Conservation (phyloP, 2,888 invertebrate species). For the Eilema griseolum region DNA sequence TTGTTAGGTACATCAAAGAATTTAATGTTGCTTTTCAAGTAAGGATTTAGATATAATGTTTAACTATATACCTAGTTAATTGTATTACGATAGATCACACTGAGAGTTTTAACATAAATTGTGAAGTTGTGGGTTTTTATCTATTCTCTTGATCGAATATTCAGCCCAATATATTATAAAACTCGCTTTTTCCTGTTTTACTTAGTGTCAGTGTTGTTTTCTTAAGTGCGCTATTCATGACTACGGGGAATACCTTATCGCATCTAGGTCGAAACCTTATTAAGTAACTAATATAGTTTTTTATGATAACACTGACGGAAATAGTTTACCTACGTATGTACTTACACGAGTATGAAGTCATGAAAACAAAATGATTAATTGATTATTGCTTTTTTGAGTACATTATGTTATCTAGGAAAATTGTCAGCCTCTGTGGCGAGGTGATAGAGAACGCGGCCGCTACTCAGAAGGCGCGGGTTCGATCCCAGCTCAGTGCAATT, state of each 20-base stretch:
- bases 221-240: not conserved
- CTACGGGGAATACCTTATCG: not conserved
- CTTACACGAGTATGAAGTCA: not conserved
- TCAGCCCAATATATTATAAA: not conserved
- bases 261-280: slow-evolving; percentile 8
- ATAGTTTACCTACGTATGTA: not conserved
- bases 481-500: no score
- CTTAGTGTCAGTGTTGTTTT: not conserved
- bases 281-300: not conserved
- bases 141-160: not conserved
- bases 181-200: not conserved
- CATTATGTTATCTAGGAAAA: no score
- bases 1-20: slow-evolving; percentile 3
- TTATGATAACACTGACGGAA: not conserved
- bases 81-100: no score
- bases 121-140: not conserved
- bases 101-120: no score
- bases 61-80: no score
- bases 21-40: not conserved
- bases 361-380: slow-evolving; percentile 3
- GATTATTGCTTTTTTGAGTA: not conserved
- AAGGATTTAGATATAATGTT: not conserved
- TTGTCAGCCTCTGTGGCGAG: no score
- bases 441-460: no score
- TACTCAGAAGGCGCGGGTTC: no score